Conservation (phyloP, 2,797 vertebrate species). For the Phoeniculus purpureus region DNA sequence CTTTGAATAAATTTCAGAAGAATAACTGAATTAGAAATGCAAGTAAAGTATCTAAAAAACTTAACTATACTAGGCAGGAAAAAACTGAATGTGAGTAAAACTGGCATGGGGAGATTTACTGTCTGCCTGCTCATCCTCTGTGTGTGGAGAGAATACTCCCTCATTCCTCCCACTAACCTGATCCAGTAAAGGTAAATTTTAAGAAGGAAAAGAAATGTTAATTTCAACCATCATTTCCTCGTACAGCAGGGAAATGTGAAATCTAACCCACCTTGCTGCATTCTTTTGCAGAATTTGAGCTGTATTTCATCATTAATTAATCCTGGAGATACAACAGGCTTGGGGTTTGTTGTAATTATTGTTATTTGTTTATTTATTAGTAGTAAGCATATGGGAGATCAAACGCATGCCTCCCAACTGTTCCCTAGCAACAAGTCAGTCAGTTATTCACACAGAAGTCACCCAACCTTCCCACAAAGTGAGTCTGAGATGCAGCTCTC, state of each 20-base stretch:
- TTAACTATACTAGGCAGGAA: constrained; percentile 73
- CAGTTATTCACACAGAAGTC: constrained; percentile 27
- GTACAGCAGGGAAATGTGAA: constrained; percentile 11
- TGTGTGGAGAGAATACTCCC: constrained; percentile 55
- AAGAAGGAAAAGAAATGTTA: constrained; percentile 12
- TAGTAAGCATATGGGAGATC: constrained; percentile 74
- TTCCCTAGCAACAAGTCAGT: constrained; percentile 76
- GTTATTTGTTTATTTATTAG: constrained; percentile 81
- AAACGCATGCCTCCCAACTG: constrained; percentile 70
- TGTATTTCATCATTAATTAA: constrained; percentile 81
- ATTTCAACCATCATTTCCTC: constrained; percentile 38
- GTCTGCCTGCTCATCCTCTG: constrained; percentile 40
- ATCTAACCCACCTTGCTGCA: constrained; percentile 16
- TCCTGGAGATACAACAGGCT: constrained; percentile 77
- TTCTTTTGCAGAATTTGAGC: constrained; percentile 67
- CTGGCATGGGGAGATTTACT: constrained; percentile 35
- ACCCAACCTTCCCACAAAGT: background rate
- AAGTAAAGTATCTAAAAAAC: constrained; percentile 83
- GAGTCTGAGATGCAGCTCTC: fast-evolving
- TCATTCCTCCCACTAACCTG: constrained; percentile 49
- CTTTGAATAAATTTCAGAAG: constrained; percentile 87
- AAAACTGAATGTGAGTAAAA: constrained; percentile 30
- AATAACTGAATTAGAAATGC: constrained; percentile 86
- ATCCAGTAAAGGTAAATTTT: constrained; percentile 68
- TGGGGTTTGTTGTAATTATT: constrained; percentile 79